Evolutionary conservation across 1,140 invertebrate species (phyloP), one percentile per base, ranked within the genome.

Genomic region (Drosophila erecta): DNA sequence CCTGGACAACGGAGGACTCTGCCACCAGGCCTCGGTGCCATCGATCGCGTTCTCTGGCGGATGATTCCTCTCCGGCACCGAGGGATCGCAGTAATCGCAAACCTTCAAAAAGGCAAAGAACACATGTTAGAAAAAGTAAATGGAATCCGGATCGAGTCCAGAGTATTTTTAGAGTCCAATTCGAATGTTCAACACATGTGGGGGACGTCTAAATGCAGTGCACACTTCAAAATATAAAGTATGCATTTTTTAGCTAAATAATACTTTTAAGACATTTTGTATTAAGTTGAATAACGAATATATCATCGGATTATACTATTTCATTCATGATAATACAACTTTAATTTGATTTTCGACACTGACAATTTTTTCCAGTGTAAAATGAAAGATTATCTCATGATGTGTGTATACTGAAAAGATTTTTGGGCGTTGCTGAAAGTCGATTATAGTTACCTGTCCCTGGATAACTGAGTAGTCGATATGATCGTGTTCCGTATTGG

Each of bases 1-100:
- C 83, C 99, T 94, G 11, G 98, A 99, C n/a, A 99, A 93, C 3
- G 99, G 99, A 1, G 99, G 99, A 92, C 96, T 98, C 93, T 98
- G 97, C 98, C 98, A 99, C 98, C 98, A 99, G 22, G 96, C 96
- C 91, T 98, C 96, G 87, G 96, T 96, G 49, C 98, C 98, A 91
- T 99, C 98, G 43, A 99, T 97, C 2, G 98, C 98, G 93, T 96
- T 96, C 86, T 96, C 95, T 0, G 98, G 95, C 1, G 97, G 97
- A 93, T 99, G 98, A 49, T 93, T 94, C 90, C 96, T 96, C 46
- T 95, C 95, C 4, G 95, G 94, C 69, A 94, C 93, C 40, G 94
- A 94, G 10, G 95, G 94, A 92, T 98, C 96, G 93, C 99, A 99
- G 69, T 95, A 95, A 93, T 99, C 98, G 93, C 98, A 99, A 65